These are phyloP conservation scores for Pectinophora gossypiella DNA, from an alignment of 1,140 invertebrate species.

Conservation along the genomic window DNA sequence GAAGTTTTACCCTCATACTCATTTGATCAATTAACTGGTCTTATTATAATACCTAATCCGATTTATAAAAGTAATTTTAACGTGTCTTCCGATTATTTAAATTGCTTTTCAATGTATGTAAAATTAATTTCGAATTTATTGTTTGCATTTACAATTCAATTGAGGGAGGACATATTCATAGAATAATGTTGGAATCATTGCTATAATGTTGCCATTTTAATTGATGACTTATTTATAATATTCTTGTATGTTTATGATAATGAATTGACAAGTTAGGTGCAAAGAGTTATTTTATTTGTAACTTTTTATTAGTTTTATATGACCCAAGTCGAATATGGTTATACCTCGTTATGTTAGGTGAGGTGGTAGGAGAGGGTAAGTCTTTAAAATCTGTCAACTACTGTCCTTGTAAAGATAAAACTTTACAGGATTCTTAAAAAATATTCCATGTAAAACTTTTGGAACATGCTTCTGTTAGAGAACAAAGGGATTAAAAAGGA, in stretches of 20 bases:
- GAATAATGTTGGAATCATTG: neutral
- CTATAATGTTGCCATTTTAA: constrained; percentile 20
- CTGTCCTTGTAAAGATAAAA: too few species aligned
- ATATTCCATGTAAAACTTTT: too few species aligned
- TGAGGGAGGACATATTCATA: neutral
- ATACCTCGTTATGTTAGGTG: too few species aligned
- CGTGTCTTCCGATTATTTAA: neutral
- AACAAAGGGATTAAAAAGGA: too few species aligned
- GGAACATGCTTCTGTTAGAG: too few species aligned
- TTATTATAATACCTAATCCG: neutral
- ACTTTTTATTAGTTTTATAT: neutral
- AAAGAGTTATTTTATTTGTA: neutral
- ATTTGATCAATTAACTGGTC: neutral
- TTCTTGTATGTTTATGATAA: neutral
- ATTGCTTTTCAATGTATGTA: neutral
- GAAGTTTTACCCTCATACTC: constrained; percentile 1
- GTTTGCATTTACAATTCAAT: neutral
- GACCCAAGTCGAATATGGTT: too few species aligned
- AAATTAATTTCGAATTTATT: neutral
- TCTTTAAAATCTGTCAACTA: too few species aligned
- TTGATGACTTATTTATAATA: constrained; percentile 12
- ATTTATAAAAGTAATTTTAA: neutral
- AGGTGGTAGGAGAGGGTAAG: too few species aligned
- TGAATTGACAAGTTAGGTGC: neutral
- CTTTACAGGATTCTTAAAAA: too few species aligned